Percentiles rank a stretch among this genome's conserved stretches.
Evolutionary conservation across 2,888 invertebrate species (phyloP).

Genomic region (Callimorpha dominula): DNA sequence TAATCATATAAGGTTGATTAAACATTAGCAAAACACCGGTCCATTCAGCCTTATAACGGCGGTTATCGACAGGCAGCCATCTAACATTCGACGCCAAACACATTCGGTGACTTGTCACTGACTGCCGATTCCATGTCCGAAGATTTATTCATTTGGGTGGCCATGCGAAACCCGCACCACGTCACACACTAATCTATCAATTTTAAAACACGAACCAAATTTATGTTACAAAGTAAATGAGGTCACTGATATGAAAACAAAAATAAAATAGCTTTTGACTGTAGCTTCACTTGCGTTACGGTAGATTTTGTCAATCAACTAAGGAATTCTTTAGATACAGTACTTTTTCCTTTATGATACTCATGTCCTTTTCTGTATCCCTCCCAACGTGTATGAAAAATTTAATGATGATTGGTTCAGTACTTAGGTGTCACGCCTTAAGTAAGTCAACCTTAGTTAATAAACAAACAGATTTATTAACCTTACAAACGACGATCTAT

Average conservation of each 20-base stretch:
- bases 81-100: slow-evolving; percentile 69
- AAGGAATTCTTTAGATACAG: too few relatives aligned
- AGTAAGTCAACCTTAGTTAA: too few relatives aligned
- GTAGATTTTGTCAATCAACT: not conserved
- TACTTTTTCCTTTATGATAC: too few relatives aligned
- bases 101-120: slow-evolving; percentile 64
- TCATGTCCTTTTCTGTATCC: too few relatives aligned
- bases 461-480: too few relatives aligned
- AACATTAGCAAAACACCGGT: slow-evolving; percentile 38
- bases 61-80: slow-evolving; percentile 57
- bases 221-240: slow-evolving; percentile 29
- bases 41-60: slow-evolving; percentile 38
- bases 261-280: not conserved
- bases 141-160: slow-evolving; percentile 70
- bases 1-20: slow-evolving; percentile 8
- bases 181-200: slow-evolving; percentile 55
- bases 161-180: slow-evolving; percentile 50
- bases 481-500: too few relatives aligned
- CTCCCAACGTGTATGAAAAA: too few relatives aligned
- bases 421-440: too few relatives aligned
- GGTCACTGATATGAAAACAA: slow-evolving; percentile 20
- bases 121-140: slow-evolving; percentile 61
- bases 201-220: slow-evolving; percentile 40
- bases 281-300: not conserved
- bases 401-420: too few relatives aligned